phyloP scores from a whole-genome alignment of 2,797 vertebrate species.

The Eidolon dupreanum region DNA sequence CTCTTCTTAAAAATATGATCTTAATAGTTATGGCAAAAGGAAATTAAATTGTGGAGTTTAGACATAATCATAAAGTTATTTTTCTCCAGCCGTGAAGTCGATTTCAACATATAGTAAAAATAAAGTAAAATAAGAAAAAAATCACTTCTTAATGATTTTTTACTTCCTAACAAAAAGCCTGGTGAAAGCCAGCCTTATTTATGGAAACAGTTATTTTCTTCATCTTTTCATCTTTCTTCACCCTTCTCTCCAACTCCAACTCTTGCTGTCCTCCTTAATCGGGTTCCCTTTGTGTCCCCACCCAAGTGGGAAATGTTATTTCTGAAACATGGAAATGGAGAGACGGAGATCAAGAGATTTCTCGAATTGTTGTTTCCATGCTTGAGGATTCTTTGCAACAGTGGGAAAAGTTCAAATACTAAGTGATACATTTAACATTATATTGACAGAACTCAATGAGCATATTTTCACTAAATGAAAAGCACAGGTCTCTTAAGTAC shows the following conservation, averaged over 20 bases:
- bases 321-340: slow-evolving; percentile 35
- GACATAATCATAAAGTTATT: neutral
- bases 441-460: slow-evolving; percentile 45
- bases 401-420: slow-evolving; percentile 58
- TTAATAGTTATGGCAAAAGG: neutral
- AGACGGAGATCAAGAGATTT: slow-evolving; percentile 60
- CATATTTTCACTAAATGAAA: slow-evolving; percentile 68
- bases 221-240: slow-evolving; percentile 34
- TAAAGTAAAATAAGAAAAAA: neutral
- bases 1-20: neutral
- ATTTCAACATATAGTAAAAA: neutral
- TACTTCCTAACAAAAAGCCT: neutral
- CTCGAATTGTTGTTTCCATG: slow-evolving; percentile 51
- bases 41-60: slow-evolving; percentile 1
- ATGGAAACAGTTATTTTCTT: slow-evolving; percentile 14
- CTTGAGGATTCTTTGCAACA: slow-evolving; percentile 32
- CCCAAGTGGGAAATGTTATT: slow-evolving; percentile 42
- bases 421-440: slow-evolving; percentile 58
- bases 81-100: neutral
- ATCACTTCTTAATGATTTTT: neutral
- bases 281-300: slow-evolving; percentile 32
- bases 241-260: neutral
- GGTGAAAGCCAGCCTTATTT: neutral
- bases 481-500: slow-evolving; percentile 54
- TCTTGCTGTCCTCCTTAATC: neutral